phyloP scores from a whole-genome alignment of 2,888 invertebrate species.

The Cheilosia pagana region DNA sequence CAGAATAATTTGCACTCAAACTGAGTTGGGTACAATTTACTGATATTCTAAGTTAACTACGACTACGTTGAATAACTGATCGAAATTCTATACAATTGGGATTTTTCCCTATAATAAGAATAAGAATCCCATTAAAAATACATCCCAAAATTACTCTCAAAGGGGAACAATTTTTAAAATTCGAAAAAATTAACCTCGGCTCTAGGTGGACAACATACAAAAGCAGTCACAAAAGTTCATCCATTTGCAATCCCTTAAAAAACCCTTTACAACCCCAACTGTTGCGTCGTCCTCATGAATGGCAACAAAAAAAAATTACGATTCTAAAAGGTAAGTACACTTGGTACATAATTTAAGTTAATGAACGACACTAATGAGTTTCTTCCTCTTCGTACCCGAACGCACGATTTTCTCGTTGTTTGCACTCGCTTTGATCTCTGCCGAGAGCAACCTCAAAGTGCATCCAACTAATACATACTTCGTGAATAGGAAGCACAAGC shows the following conservation, averaged over 20 bases:
- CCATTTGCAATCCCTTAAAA: conserved; percentile 5
- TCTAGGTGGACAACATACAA: too few species aligned
- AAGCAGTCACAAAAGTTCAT: conserved; percentile 3
- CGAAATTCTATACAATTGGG: too few species aligned
- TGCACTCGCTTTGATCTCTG: conserved; percentile 14
- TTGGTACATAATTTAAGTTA: conserved; percentile 43
- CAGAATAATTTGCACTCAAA: too few species aligned
- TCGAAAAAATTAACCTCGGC: too few species aligned
- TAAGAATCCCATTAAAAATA: too few species aligned
- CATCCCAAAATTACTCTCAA: too few species aligned
- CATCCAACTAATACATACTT: conserved; percentile 19
- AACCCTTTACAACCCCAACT: conserved; percentile 20
- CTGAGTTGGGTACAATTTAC: too few species aligned
- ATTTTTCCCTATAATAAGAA: too few species aligned
- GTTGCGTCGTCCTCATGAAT: conserved; percentile 19
- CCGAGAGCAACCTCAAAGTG: conserved; percentile 12
- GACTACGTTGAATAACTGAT: too few species aligned
- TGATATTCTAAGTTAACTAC: too few species aligned
- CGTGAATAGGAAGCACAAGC: neutral
- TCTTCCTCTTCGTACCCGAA: neutral
- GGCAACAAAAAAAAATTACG: neutral
- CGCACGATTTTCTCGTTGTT: neutral
- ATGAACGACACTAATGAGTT: conserved; percentile 58
- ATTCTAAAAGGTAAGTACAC: conserved; percentile 7
- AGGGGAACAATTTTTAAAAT: too few species aligned